Evolutionary conservation across 2,113 vertebrate species (phyloP).

Genomic region (Hucho hucho): DNA sequence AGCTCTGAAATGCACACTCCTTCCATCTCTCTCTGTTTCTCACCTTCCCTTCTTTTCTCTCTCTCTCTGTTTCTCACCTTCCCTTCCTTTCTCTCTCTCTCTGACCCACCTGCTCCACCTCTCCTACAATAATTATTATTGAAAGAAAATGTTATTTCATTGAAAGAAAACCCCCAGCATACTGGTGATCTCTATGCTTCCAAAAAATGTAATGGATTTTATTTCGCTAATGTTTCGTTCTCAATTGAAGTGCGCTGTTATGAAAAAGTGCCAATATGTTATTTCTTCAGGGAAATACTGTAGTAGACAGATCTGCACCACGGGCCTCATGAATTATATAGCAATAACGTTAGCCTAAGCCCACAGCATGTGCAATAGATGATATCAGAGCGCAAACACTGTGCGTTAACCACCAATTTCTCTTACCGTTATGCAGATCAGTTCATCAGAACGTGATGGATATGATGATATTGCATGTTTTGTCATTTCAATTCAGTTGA

Average conservation of each 20-base stretch:
- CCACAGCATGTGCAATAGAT: conserved; percentile 26
- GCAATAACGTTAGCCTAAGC: conserved; percentile 30
- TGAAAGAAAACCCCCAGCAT: too few species aligned
- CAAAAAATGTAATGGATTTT: too few species aligned
- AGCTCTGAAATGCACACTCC: conserved; percentile 11
- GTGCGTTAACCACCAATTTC: not conserved
- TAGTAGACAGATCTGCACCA: conserved; percentile 19
- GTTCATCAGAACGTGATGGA: too few species aligned
- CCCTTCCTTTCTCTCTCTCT: conserved; percentile 5
- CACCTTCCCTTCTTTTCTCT: too few species aligned
- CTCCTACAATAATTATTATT: too few species aligned
- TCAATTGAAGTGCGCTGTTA: conserved; percentile 37
- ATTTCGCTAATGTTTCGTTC: too few species aligned
- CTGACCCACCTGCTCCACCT: conserved; percentile 2
- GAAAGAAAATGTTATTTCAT: not conserved
- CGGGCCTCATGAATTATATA: conserved; percentile 11
- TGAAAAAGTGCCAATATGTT: conserved; percentile 25
- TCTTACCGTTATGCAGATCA: not conserved
- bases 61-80: not conserved
- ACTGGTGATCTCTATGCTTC: too few species aligned
- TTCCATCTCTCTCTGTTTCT: not conserved
- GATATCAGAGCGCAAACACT: conserved; percentile 21
- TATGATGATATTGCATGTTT: too few species aligned
- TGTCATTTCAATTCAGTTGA: too few species aligned
- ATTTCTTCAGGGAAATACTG: conserved; percentile 36